A percentile compares a stretch with the other conserved stretches of the same genome.
Evolutionary conservation across 2,113 vertebrate species (phyloP).

Genomic region (Anseranas semipalmata): DNA sequence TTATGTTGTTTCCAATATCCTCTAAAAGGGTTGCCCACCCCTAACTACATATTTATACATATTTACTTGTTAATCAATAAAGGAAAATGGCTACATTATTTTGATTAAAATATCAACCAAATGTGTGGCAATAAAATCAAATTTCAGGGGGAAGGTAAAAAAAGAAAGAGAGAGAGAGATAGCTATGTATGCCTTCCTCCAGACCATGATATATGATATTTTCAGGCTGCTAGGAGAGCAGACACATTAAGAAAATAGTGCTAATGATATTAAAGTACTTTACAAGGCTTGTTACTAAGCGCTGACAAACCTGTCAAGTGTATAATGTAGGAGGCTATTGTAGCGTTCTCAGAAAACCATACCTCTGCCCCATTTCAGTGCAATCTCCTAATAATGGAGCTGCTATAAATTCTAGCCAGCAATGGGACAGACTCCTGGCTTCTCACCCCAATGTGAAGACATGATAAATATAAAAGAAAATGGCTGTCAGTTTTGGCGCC

Average conservation of each 20-base stretch:
- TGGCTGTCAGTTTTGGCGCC: constrained; percentile 89
- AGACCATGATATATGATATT: constrained; percentile 88
- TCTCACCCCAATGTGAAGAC: constrained; percentile 90
- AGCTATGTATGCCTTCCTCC: constrained; percentile 67
- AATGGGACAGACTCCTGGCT: constrained; percentile 87
- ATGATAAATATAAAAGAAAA: constrained; percentile 95
- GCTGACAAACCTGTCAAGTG: constrained; percentile 96
- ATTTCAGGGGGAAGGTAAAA: constrained; percentile 64
- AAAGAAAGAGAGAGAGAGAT: constrained; percentile 11
- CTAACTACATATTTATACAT: constrained; percentile 85
- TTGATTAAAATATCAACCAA: constrained; percentile 83
- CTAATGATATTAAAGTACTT: constrained; percentile 98
- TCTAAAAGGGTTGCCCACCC: constrained; percentile 79
- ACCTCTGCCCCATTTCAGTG: constrained; percentile 87
- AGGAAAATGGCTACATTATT: constrained; percentile 84
- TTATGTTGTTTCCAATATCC: constrained; percentile 79
- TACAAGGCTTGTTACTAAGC: constrained; percentile 91
- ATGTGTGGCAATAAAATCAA: constrained; percentile 73
- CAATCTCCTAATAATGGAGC: constrained; percentile 94
- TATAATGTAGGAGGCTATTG: constrained; percentile 93
- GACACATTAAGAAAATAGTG: constrained; percentile 98
- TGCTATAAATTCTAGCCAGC: constrained; percentile 92
- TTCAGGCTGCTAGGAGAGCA: constrained; percentile 84
- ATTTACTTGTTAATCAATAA: constrained; percentile 89
- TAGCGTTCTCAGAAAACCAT: constrained; percentile 92